Evolutionary conservation across 2,888 invertebrate species (phyloP).

Genomic region (Steinernema carpocapsae): DNA sequence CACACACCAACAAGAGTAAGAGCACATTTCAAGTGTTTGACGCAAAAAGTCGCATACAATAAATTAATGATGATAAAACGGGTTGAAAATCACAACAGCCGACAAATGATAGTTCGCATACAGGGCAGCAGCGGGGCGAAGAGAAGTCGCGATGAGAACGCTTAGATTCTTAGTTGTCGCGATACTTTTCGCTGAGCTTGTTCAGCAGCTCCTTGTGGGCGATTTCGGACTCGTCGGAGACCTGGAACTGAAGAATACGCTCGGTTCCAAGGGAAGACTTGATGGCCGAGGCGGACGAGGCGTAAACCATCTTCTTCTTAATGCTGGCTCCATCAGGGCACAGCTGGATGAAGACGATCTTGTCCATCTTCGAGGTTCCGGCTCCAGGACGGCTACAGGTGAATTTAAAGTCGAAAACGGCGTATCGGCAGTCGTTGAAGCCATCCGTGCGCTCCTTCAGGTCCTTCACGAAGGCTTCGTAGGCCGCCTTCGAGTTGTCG

Average conservation of each 20-base stretch:
- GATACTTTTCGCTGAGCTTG: slow-evolving; percentile 62
- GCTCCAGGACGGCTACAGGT: slow-evolving; percentile 84
- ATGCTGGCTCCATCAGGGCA: slow-evolving; percentile 94
- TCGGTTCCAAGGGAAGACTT: slow-evolving; percentile 83
- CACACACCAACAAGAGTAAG: too few species aligned
- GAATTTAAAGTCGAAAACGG: slow-evolving; percentile 90
- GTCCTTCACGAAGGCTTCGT: slow-evolving; percentile 88
- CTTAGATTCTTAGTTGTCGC: slow-evolving; percentile 51
- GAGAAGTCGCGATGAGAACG: too few species aligned
- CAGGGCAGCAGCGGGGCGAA: too few species aligned
- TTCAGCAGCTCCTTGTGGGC: slow-evolving; percentile 59
- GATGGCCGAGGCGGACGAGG: slow-evolving; percentile 92
- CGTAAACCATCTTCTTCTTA: slow-evolving; percentile 79
- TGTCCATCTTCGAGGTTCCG: slow-evolving; percentile 89
- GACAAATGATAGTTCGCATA: too few species aligned
- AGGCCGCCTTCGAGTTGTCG: slow-evolving; percentile 75
- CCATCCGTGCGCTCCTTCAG: slow-evolving; percentile 81
- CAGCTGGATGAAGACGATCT: slow-evolving; percentile 83
- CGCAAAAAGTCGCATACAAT: too few species aligned
- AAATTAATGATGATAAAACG: too few species aligned
- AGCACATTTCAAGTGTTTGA: too few species aligned
- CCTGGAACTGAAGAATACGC: slow-evolving; percentile 42
- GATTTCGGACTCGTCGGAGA: slow-evolving; percentile 65
- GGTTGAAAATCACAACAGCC: too few species aligned
- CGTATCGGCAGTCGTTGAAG: slow-evolving; percentile 86